Percentiles rank a stretch among this genome's conserved stretches.
These are phyloP conservation scores for Gallinago media DNA, from an alignment of 2,113 vertebrate species.

Conservation along the genomic window DNA sequence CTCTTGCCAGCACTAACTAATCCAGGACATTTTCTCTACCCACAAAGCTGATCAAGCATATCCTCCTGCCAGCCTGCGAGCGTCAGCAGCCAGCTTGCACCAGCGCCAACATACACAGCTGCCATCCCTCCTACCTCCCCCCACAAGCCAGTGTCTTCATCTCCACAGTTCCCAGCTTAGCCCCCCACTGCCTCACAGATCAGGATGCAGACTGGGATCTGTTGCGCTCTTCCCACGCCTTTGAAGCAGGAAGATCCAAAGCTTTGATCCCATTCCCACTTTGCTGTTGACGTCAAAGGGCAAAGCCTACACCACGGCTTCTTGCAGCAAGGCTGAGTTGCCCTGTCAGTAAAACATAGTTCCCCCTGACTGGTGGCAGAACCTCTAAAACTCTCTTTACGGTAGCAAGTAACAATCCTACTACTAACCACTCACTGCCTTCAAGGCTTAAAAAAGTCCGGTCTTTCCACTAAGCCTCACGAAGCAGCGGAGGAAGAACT, in stretches of 20 bases:
- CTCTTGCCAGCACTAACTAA: slow-evolving; percentile 21
- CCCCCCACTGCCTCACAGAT: neutral
- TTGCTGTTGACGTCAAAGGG: rapidly evolving
- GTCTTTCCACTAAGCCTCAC: neutral
- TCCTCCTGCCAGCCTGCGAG: neutral
- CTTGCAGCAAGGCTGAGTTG: neutral
- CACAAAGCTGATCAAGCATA: slow-evolving; percentile 36
- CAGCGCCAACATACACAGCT: neutral
- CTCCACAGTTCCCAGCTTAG: neutral
- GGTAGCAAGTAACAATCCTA: neutral
- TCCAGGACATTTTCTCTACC: slow-evolving; percentile 40
- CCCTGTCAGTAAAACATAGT: neutral
- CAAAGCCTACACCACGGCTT: neutral
- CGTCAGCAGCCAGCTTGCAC: slow-evolving; percentile 1
- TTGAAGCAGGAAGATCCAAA: neutral
- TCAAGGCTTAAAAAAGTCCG: neutral
- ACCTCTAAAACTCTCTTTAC: neutral
- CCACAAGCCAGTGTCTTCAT: rapidly evolving
- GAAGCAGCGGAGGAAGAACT: neutral
- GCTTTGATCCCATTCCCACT: neutral
- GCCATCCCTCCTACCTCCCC: neutral
- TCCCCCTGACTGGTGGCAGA: neutral
- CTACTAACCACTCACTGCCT: neutral
- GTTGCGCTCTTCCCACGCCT: neutral
- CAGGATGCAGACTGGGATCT: neutral